These are phyloP conservation scores for Portunus trituberculatus DNA, from an alignment of 1,140 invertebrate genomes.

Conservation along the genomic window DNA sequence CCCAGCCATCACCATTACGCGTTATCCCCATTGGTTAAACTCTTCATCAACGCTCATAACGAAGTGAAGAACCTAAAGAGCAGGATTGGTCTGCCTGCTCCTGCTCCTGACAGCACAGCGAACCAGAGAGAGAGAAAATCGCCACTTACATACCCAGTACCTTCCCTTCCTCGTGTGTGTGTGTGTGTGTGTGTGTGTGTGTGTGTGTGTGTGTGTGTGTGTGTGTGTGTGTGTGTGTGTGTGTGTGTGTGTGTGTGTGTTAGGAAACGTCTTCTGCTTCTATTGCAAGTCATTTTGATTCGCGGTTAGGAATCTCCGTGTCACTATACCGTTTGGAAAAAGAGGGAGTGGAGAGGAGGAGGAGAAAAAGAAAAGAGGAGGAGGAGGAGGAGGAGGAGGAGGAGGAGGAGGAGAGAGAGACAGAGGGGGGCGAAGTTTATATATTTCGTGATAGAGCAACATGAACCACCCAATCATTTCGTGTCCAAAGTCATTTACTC, in stretches of 20 bases:
- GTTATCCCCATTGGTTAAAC: constrained; percentile 53
- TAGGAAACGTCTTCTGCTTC: neutral
- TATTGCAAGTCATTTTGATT: constrained; percentile 56
- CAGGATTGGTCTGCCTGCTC: neutral
- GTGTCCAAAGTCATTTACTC: constrained; percentile 74
- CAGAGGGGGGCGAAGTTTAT: constrained; percentile 54
- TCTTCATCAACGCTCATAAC: constrained; percentile 48
- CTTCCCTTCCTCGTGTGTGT: neutral
- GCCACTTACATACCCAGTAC: neutral
- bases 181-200: neutral
- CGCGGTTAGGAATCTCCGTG: constrained; percentile 33
- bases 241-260: neutral
- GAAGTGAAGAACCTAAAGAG: constrained; percentile 49
- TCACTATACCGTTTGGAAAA: neutral
- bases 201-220: neutral
- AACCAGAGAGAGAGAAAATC: neutral
- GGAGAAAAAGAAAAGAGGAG: neutral
- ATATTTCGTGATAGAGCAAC: constrained; percentile 70
- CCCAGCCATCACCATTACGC: constrained; percentile 40
- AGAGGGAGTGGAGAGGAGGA: neutral
- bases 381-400: neutral
- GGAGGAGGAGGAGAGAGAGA: neutral
- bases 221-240: neutral
- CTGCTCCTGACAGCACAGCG: neutral
- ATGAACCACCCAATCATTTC: constrained; percentile 71